These are phyloP conservation scores for Drosophila paranaensis DNA, from an alignment of 2,888 invertebrate species.

Conservation along the genomic window DNA sequence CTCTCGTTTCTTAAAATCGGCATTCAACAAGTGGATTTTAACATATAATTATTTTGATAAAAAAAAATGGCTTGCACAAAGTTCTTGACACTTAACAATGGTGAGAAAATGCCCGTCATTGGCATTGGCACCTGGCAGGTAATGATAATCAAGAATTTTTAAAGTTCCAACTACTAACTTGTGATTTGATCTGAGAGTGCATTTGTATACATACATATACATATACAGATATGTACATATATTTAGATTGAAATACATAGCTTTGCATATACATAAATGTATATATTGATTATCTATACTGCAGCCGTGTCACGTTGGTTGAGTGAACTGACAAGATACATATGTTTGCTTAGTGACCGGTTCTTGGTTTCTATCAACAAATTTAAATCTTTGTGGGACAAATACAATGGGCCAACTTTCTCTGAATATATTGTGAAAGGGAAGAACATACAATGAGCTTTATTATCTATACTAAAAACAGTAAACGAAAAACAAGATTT, in stretches of 20 bases:
- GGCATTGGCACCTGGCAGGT: conserved; percentile 94
- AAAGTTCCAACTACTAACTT: not conserved
- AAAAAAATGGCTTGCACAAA: conserved; percentile 53
- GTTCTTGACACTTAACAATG: conserved; percentile 85
- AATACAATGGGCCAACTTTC: conserved; percentile 39
- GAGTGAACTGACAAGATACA: not conserved
- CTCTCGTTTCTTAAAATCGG: not conserved
- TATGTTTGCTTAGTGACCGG: conserved; percentile 28
- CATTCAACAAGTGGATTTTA: conserved; percentile 34
- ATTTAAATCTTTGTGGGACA: conserved; percentile 8
- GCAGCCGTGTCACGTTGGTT: not conserved
- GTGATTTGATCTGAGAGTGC: not conserved
- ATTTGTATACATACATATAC: too few relatives aligned
- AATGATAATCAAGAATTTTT: conserved; percentile 32
- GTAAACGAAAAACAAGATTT: not conserved
- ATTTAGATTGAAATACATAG: not conserved
- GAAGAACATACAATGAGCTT: not conserved
- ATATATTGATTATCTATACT: conserved; percentile 6
- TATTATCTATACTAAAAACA: conserved; percentile 12
- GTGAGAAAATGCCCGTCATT: conserved; percentile 89
- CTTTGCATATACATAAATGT: not conserved
- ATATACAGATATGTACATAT: not conserved
- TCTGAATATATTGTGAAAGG: conserved; percentile 7
- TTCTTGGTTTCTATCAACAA: conserved; percentile 40
- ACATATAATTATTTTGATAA: not conserved